These are phyloP conservation scores for Chrysomela aeneicollis DNA, from an alignment of 2,888 invertebrate genomes.

Conservation along the genomic window DNA sequence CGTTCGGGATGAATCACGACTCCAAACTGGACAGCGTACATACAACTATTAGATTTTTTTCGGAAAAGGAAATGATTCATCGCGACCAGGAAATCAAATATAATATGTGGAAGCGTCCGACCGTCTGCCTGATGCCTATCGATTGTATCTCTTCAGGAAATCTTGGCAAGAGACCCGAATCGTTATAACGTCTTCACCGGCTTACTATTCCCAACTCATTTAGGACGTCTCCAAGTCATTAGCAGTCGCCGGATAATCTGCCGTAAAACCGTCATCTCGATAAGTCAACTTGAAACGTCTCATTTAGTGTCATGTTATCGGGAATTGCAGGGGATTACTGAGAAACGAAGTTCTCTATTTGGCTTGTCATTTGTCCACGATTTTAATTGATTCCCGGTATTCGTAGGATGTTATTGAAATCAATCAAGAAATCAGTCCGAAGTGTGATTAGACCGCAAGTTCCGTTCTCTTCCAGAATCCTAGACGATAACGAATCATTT, in stretches of 20 bases:
- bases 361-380: no score
- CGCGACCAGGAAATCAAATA: not conserved
- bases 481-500: no score
- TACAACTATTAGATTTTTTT: not conserved
- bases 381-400: no score
- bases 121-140: conserved; percentile 1
- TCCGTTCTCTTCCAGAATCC: no score
- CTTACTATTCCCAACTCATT: conserved; percentile 1
- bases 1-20: not conserved
- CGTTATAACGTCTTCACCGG: not conserved
- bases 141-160: conserved; percentile 2
- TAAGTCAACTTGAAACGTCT: not conserved
- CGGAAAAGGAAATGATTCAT: not conserved
- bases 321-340: no score
- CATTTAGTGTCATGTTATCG: not conserved
- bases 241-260: not conserved
- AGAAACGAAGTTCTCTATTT: no score
- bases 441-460: no score
- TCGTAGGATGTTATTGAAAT: no score
- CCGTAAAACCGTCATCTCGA: no score
- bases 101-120: not conserved
- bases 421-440: no score
- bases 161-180: not conserved
- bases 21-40: not conserved
- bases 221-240: not conserved